Evolutionary conservation across 2,888 invertebrate species (phyloP), one percentile per base, ranked within the genome.

Genomic region (Julus scandinavius): DNA sequence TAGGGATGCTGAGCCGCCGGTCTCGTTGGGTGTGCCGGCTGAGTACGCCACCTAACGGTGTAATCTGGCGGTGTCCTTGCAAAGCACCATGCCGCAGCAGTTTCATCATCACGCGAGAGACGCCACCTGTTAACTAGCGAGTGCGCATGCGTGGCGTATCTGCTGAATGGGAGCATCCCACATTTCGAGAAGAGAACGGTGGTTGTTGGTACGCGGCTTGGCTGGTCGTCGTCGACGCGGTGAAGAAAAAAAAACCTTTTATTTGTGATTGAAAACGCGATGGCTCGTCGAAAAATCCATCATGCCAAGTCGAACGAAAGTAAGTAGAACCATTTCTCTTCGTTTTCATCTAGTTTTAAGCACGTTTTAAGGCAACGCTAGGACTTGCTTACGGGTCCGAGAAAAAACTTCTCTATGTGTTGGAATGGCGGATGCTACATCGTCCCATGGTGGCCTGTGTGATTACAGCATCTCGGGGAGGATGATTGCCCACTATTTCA

Each of bases 361-460:
- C 17, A 40, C 84, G 17, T 84, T 40, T 7, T 40, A 41, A n/a
- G 20, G 41, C 85, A 45, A 45, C 45, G 2, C 29, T 29, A 4
- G 72, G 72, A 72, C 29, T 20, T 20, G 72, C 72, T 20, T 9
- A 29, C 9, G 72, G 29, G 20, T 20, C 29, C 72, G 20, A 29
- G 72, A 72, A 29, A 72, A 72, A 72, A 72, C 29, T 72, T 72
- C 20, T 63, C 63, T n/a, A 41, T 85, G 85, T 85, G 49, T 85
- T 85, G 85, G 85, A 85, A 85, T 85, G 85, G 85, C 85, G 85
- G 85, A 85, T 85, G 85, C 85, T 85, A 20, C 72, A 58, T 58
- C 58, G 72, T 72, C 72, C 72, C 72, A 72, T 29, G 72, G 72
- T 29, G 72, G 72, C 20, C 63, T 54, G 20, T 72, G 72, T 72